phyloP scores from a whole-genome alignment of 2,888 invertebrate genomes.

The Drosophila nigricruria region DNA sequence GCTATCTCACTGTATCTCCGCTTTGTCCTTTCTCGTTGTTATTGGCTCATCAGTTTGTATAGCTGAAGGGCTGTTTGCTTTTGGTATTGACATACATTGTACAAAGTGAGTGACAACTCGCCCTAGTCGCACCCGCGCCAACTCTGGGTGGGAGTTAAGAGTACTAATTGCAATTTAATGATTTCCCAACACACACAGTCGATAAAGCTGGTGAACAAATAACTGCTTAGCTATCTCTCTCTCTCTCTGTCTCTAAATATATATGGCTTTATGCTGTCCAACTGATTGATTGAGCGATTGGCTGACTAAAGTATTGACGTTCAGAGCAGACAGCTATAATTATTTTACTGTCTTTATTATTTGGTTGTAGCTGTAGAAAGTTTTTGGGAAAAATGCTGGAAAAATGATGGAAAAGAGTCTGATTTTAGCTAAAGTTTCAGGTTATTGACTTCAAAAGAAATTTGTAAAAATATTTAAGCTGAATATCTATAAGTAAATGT shows the following conservation, averaged over 20 bases:
- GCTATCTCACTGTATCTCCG: too few relatives aligned
- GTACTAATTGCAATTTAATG: slow-evolving; percentile 59
- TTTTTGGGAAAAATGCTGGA: neutral
- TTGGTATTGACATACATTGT: slow-evolving; percentile 51
- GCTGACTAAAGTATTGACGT: neutral
- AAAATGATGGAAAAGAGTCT: too few relatives aligned
- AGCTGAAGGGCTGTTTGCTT: slow-evolving; percentile 25
- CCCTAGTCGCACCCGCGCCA: neutral
- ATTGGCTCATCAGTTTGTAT: slow-evolving; percentile 36
- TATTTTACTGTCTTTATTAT: neutral
- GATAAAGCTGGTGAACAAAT: slow-evolving; percentile 18
- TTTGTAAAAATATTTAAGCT: too few relatives aligned
- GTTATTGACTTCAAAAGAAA: neutral
- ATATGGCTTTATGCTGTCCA: neutral
- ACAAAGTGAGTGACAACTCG: slow-evolving; percentile 53
- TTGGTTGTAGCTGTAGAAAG: neutral
- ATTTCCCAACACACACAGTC: slow-evolving; percentile 36
- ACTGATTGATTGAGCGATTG: slow-evolving; percentile 14
- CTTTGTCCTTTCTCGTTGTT: neutral
- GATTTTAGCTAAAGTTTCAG: neutral
- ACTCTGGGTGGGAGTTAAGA: neutral
- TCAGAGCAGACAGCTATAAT: neutral
- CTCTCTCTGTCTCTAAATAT: neutral
- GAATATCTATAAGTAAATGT: too few relatives aligned
- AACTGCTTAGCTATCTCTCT: slow-evolving; percentile 8